A percentile compares a stretch with the other conserved stretches of the same genome.
Evolutionary conservation across 92 coral and sea anemone genomes (phyloP).

Genomic region (Epizoanthus ramosus): DNA sequence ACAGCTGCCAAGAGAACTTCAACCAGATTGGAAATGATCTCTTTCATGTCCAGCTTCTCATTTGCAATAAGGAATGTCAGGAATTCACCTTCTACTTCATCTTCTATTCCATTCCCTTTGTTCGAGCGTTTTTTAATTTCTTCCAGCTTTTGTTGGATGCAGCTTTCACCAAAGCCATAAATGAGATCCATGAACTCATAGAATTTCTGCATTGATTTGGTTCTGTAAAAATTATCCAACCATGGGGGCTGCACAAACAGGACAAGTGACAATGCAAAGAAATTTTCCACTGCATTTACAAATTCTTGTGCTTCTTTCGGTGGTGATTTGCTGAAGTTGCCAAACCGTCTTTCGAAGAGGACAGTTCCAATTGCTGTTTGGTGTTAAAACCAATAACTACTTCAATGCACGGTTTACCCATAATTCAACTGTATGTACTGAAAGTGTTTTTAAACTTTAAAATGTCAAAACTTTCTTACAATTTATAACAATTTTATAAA

Average conservation of each 20-base stretch:
- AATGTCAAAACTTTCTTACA: no score
- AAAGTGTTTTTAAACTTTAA: no score
- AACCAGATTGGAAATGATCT: slow-evolving; percentile 64
- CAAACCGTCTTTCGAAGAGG: slow-evolving; percentile 74
- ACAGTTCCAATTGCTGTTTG: slow-evolving; percentile 74
- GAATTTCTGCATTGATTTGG: slow-evolving; percentile 45
- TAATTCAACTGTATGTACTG: no score
- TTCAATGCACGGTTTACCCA: neutral
- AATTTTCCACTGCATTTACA: slow-evolving; percentile 42
- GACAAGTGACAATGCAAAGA: slow-evolving; percentile 11
- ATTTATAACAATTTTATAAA: no score
- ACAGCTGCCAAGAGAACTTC: slow-evolving; percentile 69
- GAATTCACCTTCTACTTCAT: slow-evolving; percentile 58
- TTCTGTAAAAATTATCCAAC: slow-evolving; percentile 58
- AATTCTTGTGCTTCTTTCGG: slow-evolving; percentile 60
- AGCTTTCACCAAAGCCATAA: slow-evolving; percentile 59
- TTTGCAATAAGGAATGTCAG: slow-evolving; percentile 69
- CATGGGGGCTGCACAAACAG: slow-evolving; percentile 48
- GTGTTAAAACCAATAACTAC: neutral
- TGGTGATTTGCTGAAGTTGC: slow-evolving; percentile 55
- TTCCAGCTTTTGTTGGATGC: slow-evolving; percentile 52
- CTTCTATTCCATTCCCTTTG: slow-evolving; percentile 14
- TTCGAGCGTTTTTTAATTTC: slow-evolving; percentile 46
- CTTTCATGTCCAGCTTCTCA: slow-evolving; percentile 51
- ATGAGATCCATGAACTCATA: slow-evolving; percentile 65